Conservation (phyloP, 2,797 vertebrate genomes). For the Cyprinella venusta region DNA sequence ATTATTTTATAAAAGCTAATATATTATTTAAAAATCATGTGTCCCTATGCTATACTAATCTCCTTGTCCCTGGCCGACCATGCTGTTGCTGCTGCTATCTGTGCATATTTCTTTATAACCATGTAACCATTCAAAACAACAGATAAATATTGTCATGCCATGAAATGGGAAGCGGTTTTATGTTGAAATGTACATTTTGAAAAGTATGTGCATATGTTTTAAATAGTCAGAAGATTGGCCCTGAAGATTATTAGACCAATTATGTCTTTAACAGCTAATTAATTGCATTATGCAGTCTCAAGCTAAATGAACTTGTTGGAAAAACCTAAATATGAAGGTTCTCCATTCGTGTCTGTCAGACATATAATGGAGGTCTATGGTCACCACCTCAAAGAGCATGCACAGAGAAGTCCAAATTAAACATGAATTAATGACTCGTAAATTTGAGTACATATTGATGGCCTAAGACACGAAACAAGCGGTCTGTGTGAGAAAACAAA, state of each 20-base stretch:
- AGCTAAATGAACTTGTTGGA: not conserved
- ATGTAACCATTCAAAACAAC: not conserved
- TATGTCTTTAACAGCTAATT: not conserved
- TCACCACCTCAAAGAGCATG: too few relatives aligned
- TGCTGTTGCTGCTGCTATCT: not conserved
- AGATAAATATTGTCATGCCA: not conserved
- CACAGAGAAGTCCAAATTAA: too few relatives aligned
- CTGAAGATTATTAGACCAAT: not conserved
- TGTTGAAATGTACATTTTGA: not conserved
- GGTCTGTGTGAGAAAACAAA: too few relatives aligned
- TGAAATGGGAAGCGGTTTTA: not conserved
- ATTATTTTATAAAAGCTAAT: conserved; percentile 15
- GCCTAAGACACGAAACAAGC: too few relatives aligned
- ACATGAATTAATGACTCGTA: too few relatives aligned
- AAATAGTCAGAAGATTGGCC: not conserved
- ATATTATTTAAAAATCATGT: conserved; percentile 8
- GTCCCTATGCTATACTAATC: not conserved
- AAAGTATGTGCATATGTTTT: not conserved
- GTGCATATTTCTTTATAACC: not conserved
- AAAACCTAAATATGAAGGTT: too few relatives aligned
- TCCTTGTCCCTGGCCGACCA: not conserved
- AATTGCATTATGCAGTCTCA: not conserved
- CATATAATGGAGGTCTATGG: too few relatives aligned
- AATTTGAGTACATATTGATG: too few relatives aligned
- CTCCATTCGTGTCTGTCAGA: too few relatives aligned